A percentile compares a stretch with the other conserved stretches of the same genome.
phyloP scores from a whole-genome alignment of 2,113 vertebrate genomes.

The Chloropsis hardwickii region DNA sequence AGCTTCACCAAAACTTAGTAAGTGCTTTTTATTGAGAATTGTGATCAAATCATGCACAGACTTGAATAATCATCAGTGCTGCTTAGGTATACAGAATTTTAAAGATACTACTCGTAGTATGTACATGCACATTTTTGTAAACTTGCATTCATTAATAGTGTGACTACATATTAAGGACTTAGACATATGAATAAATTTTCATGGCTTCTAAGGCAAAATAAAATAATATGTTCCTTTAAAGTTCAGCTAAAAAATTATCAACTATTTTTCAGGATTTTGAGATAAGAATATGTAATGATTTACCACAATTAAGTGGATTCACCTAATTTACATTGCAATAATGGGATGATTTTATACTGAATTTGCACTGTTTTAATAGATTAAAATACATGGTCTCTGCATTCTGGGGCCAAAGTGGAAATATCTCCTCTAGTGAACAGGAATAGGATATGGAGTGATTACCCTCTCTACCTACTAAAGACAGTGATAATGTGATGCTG shows the following conservation, averaged over 20 bases:
- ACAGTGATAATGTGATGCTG: neutral
- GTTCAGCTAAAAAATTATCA: neutral
- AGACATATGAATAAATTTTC: neutral
- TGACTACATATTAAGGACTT: neutral
- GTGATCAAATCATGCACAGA: neutral
- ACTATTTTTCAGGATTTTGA: neutral
- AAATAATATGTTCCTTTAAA: neutral
- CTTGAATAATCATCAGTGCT: neutral
- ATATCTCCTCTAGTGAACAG: neutral
- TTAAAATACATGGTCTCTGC: neutral
- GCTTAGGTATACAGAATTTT: neutral
- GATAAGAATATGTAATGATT: neutral
- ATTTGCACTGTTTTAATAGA: neutral
- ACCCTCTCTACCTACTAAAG: neutral
- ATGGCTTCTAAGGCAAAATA: neutral
- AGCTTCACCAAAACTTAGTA: neutral
- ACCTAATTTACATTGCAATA: neutral
- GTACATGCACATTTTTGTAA: neutral
- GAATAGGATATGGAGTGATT: neutral
- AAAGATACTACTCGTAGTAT: neutral
- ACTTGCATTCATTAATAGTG: neutral
- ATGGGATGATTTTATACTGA: neutral
- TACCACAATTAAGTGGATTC: neutral
- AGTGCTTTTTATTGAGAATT: neutral
- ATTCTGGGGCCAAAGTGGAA: neutral